Evolutionary conservation across 2,113 vertebrate species (phyloP).

Genomic region (Mustela nigripes): DNA sequence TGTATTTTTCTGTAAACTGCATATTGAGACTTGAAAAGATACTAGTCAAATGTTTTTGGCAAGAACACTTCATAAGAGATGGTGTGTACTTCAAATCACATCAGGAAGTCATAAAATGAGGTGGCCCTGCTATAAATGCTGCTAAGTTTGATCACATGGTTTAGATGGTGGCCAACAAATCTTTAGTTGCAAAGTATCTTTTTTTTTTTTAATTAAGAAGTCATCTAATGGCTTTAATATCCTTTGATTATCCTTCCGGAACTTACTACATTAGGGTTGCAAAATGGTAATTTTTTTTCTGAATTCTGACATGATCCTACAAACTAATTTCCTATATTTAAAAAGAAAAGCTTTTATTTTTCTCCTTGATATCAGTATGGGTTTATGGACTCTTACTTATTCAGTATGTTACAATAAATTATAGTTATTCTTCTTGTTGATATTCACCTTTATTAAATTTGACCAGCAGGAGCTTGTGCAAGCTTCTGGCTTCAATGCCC

Average conservation of each 20-base stretch:
- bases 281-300: not conserved
- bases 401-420: constrained; percentile 20
- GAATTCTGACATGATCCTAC: not conserved
- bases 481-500: not conserved
- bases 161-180: not conserved
- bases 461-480: not conserved
- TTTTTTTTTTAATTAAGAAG: constrained; percentile 35
- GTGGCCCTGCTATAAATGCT: not conserved
- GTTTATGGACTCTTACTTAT: not conserved
- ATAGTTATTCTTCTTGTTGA: not conserved
- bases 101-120: not conserved
- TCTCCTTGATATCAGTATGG: not conserved
- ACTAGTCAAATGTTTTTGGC: not conserved
- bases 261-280: not conserved
- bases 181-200: not conserved
- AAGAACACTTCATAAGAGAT: not conserved
- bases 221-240: not conserved
- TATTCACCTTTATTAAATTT: not conserved
- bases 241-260: not conserved
- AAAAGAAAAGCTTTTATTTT: not conserved
- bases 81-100: not conserved
- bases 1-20: constrained; percentile 2
- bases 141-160: not conserved
- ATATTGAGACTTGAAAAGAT: not conserved
- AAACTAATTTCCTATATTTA: not conserved